Evolutionary conservation across 2,888 invertebrate genomes (phyloP), one percentile per base, ranked within the genome.

Genomic region (Anaspis maculata): DNA sequence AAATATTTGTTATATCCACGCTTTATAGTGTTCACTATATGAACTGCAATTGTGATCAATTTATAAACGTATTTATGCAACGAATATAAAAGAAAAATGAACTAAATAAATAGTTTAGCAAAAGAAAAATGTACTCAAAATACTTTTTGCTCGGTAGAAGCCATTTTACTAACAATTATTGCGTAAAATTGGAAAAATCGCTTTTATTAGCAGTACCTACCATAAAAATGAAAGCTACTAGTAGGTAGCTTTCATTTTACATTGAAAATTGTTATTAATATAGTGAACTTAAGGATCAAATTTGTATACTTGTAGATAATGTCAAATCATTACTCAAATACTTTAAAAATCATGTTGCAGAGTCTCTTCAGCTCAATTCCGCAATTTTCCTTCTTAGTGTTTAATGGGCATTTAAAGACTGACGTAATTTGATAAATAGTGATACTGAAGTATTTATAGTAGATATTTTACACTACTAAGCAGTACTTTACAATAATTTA

Each of bases 21-120:
- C 64, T 64, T 62, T 61, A 64, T 65, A 65, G 65, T 64, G 63
- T 65, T 65, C 63, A 61, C 62, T 63, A 63, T 63, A 62, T 61
- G 63, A 64, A 65, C 64, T 61, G 63, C 64, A 61, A 64, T 61
- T 65, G 65, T 65, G 65, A 65, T 65, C 59, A 51, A 64, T 57
- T 57, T 56, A 49, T 52, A 57, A 53, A 47, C 51, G 39, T 45
- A 49, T 47, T 45, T 55, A 57, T 57, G 59, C 59, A 59, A 59
- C 59, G 59, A 59, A 59, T 46, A 46, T 42, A 42, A 37, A 37
- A 35, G 26, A 16, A 31, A 36, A n/a, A n/a, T n/a, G n/a, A n/a
- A n/a, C n/a, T n/a, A n/a, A n/a, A n/a, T 33, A 35, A 39, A 40
- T 41, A 41, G 42, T 37, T 38, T 46, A 47, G 42, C 32, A 41